Conservation (phyloP, 2,797 vertebrate species). For the Lutjanus campechanus region DNA sequence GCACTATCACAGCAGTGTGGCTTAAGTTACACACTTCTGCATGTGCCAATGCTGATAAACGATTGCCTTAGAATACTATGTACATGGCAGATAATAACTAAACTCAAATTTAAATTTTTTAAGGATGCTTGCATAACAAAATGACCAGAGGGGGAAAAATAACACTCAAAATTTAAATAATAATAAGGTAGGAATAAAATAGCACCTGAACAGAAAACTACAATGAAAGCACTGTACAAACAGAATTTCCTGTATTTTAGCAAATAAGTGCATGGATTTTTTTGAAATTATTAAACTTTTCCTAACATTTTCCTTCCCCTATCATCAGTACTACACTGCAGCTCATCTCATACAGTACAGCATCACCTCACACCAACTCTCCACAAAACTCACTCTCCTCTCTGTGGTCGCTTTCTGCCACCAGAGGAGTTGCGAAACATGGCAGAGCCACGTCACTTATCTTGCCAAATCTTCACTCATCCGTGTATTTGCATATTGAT, state of each 20-base stretch:
- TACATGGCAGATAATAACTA: conserved; percentile 27
- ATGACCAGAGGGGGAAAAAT: conserved; percentile 13
- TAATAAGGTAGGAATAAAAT: conserved; percentile 72
- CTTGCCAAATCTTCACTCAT: conserved; percentile 45
- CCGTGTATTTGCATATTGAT: conserved; percentile 59
- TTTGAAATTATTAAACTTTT: conserved; percentile 58
- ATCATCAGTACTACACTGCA: conserved; percentile 49
- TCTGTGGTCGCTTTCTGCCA: conserved; percentile 26
- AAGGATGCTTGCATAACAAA: conserved; percentile 47
- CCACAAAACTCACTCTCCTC: conserved; percentile 25
- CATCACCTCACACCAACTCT: conserved; percentile 39
- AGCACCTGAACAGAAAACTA: conserved; percentile 70
- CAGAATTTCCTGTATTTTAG: conserved; percentile 68
- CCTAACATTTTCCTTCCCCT: conserved; percentile 33
- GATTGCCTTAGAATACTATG: conserved; percentile 33
- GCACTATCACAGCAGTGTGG: conserved; percentile 16
- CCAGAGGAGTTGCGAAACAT: conserved; percentile 35
- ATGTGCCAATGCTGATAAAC: conserved; percentile 37
- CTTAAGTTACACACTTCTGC: conserved; percentile 15
- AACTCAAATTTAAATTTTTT: conserved; percentile 34
- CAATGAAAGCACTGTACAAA: conserved; percentile 73
- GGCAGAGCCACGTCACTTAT: conserved; percentile 23
- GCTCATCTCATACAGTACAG: conserved; percentile 56
- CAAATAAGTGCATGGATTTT: conserved; percentile 83
- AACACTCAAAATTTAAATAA: conserved; percentile 75